Evolutionary conservation across 2,888 invertebrate species (phyloP), one percentile per base, ranked within the genome.

Genomic region (Diarsia rubi): DNA sequence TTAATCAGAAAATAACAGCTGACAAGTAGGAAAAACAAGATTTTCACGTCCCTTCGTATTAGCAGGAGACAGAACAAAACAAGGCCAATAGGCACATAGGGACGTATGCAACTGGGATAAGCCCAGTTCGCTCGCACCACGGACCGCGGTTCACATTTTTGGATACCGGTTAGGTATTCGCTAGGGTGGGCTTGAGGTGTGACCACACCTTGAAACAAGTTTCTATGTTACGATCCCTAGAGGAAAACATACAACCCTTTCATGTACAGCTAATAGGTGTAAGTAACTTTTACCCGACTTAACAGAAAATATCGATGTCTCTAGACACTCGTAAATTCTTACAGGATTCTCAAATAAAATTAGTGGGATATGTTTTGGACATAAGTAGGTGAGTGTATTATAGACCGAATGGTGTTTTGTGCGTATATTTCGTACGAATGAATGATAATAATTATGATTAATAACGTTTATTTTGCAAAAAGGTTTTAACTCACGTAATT

Each of bases 281-380:
- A 78, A 78, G 74, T 78, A 78, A 83, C 73, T 77, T 75, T 80
- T 77, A 79, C 73, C 71, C 67, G 84, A 71, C 79, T 86, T 79
- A 79, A 75, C 76, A 59, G 79, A 85, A 85, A 84, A 81, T 86
- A 81, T 86, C 68, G 75, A 85, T 71, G 83, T 83, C 86, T 85
- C 86, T 54, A 42, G 85, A 42, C 74, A 75, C 69, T 79, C 81
- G 77, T 86, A 86, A 81, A 81, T 79, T 85, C 62, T 78, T 83
- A 70, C 70, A 75, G 77, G 78, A 84, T 76, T 79, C 73, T 78
- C 67, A 73, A 77, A 81, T 78, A 78, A 76, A 85, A 85, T 85
- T 81, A 78, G 65, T 65, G n/a, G 64, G 65, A 57, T 69, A 47
- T 60, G 45, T 65, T 68, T 47, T 57, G 67, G 74, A 82, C 70